Evolutionary conservation across 53 echinoderm and acorn worm genomes (phyloP).

Genomic region (Hippasteria phrygiana): DNA sequence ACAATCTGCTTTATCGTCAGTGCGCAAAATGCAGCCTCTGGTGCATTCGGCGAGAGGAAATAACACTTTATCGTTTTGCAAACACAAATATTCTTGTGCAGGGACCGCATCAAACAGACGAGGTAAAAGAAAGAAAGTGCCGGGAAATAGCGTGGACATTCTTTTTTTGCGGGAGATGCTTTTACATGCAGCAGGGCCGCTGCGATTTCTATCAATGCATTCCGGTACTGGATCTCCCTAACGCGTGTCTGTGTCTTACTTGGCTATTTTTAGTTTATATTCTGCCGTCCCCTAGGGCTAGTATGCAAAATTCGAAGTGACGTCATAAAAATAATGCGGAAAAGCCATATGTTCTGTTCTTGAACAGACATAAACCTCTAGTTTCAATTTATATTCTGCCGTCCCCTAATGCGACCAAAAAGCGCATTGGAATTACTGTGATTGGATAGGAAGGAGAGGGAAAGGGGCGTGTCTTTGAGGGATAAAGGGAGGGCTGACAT

Average conservation of each 20-base stretch:
- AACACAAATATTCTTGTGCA: neutral
- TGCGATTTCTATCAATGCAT: neutral
- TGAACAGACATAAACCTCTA: too few relatives aligned
- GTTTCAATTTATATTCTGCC: too few relatives aligned
- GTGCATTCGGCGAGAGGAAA: neutral
- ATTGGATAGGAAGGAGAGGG: too few relatives aligned
- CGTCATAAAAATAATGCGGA: too few relatives aligned
- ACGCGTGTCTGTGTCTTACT: neutral
- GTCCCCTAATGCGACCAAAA: too few relatives aligned
- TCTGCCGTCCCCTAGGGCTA: conserved; percentile 2
- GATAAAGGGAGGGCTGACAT: too few relatives aligned
- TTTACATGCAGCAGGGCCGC: neutral
- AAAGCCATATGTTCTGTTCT: too few relatives aligned
- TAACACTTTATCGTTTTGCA: neutral
- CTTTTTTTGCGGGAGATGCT: neutral
- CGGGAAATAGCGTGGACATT: neutral
- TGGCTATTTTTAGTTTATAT: conserved; percentile 1
- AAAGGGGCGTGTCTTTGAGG: too few relatives aligned
- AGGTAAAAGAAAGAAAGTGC: too few relatives aligned
- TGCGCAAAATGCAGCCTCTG: neutral
- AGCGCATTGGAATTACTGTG: too few relatives aligned
- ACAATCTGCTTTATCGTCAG: neutral
- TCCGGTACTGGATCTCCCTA: neutral
- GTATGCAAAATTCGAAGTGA: too few relatives aligned
- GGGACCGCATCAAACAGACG: too few relatives aligned